Evolutionary conservation across 2,797 vertebrate species (phyloP).

Genomic region (Arctocebus calabarensis): DNA sequence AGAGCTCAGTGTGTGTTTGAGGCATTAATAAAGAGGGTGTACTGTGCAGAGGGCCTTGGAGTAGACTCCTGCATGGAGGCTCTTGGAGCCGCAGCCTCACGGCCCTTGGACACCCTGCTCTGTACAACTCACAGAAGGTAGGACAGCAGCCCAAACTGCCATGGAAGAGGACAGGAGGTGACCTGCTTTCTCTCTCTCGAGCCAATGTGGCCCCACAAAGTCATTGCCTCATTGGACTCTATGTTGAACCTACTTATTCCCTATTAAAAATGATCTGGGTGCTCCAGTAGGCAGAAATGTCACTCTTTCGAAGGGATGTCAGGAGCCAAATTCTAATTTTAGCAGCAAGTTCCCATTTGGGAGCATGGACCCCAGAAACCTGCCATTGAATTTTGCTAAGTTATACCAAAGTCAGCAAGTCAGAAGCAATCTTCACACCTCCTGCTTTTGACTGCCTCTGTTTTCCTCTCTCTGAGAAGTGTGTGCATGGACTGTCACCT

Average conservation of each 20-base stretch:
- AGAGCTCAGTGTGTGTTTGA: neutral
- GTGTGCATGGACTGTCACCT: accelerated
- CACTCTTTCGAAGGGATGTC: neutral
- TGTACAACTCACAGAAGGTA: neutral
- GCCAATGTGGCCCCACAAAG: accelerated
- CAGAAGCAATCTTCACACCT: accelerated
- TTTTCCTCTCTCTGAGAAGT: neutral
- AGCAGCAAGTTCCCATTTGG: neutral
- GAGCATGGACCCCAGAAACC: neutral
- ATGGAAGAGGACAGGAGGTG: accelerated
- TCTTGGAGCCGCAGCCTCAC: too few relatives aligned
- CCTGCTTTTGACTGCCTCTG: neutral
- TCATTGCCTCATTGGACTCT: neutral
- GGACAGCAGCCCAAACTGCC: neutral
- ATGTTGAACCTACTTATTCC: neutral
- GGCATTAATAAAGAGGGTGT: neutral
- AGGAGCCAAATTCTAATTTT: neutral
- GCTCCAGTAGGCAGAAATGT: neutral
- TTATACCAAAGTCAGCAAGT: neutral
- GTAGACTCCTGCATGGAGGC: neutral
- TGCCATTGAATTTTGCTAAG: neutral
- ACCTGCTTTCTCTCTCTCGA: accelerated
- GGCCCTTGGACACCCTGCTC: neutral
- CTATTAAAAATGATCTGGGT: neutral
- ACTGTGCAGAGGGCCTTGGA: neutral